Base-by-base conservation (phyloP, 2,888 invertebrate species). In the Phaonia tiefii region DNA sequence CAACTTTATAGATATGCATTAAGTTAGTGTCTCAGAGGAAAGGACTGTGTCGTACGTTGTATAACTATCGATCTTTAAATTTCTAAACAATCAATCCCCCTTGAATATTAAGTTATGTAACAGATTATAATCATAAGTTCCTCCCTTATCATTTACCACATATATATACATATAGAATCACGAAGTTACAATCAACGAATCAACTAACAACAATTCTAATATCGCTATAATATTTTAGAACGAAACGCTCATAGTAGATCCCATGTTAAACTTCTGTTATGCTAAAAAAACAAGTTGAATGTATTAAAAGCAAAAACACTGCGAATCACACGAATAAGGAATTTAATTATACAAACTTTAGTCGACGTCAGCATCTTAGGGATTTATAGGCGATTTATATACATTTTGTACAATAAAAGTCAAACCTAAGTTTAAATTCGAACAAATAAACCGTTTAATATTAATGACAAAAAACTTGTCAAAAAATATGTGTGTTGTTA, bases 1-100 rank as follows among this genome's bases (percentile, higher is more conserved):
- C 84, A 87, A 89, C 67, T 90, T 91, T 83, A 90, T 91, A 72
- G 89, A 90, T 85, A 86, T 88, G 80, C 91, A 91, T 86, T 91
- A 89, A 84, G 82, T 71, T 11, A 49, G 15, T 56, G 54, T 42
- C 60, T 26, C 15, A 42, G 42, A 63, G 42, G 39, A 17, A 20
- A 7, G 63, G 20, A 63, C 58, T 56, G n/a, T 37, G 31, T 60
- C 31, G 42, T 63, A 22, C 17, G 42, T 42, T 63, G 42, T 63
- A 37, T 42, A 26, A n/a, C 3, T 51, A 10, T 63, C 39, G 20
- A 42, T 31, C 20, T 42, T 63, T 10, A 13, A 63, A 60, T 15
- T 39, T 20, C 37, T 20, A 60, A 60, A 31, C 37, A 60, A 58
- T 58, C 58, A 58, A 60, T 20, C 60, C 20, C 1, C 8, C n/a